Conservation (phyloP, 2,113 vertebrate species). For the Loxodonta africana region DNA sequence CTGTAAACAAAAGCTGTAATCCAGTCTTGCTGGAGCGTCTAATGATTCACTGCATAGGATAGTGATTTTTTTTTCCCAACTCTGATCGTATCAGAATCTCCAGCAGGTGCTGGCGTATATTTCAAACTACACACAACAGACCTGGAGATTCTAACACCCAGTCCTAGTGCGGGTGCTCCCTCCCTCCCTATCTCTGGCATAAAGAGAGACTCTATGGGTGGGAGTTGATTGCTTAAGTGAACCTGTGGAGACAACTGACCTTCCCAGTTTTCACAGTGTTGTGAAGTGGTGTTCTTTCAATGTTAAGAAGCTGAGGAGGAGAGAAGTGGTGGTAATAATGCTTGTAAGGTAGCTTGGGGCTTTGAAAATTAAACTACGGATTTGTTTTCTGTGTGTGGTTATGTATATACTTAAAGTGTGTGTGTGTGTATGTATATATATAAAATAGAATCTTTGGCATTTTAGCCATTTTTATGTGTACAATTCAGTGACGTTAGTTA, state of each 20-base stretch:
- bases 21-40: neutral
- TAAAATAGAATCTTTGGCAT: neutral
- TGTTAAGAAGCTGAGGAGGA: neutral
- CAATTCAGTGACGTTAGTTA: neutral
- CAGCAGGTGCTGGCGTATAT: neutral
- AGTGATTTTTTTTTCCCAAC: neutral
- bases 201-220: neutral
- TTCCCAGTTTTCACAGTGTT: neutral
- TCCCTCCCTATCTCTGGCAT: neutral
- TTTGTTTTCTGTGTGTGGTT: neutral
- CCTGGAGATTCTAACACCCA: neutral
- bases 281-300: neutral
- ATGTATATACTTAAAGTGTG: too few relatives aligned
- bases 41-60: neutral
- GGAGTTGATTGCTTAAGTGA: neutral
- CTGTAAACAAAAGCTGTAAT: neutral
- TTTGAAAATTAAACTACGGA: constrained; percentile 43
- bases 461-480: neutral
- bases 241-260: neutral
- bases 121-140: neutral
- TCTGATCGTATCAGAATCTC: neutral
- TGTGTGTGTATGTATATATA: too few relatives aligned
- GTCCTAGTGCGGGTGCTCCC: neutral
- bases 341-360: neutral
- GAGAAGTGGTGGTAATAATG: neutral